Base-by-base conservation (phyloP, 1,140 invertebrate species). In the Drosophila ohnishii region DNA sequence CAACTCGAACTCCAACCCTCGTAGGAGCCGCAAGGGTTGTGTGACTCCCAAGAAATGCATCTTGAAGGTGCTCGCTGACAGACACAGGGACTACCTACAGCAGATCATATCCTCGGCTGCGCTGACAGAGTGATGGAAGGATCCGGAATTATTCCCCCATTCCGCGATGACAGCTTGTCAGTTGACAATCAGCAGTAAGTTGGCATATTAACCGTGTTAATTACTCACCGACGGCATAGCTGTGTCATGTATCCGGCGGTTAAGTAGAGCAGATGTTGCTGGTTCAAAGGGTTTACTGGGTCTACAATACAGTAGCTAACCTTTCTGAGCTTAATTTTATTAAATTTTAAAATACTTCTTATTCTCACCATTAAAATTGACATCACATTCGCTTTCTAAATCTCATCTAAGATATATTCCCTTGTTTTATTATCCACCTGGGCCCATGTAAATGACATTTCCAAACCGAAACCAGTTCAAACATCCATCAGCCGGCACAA, bases 391-490 rank as follows among this genome's bases (percentile, higher is more conserved):
- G 13, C 28, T 6, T n/a, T 32, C 28, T 13, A 16, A 65, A 19
- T n/a, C 34, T 3, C 30, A 39, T 5, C 25, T 22, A 22, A 2
- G 8, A 9, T 14, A 19, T 5, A 13, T 70, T 56, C 32, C 66
- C 32, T 57, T 47, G 47, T 30, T 70, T 70, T 70, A 71, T 50
- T 16, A 3, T 10, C 32, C 65, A 69, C 47, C 61, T 58, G 67
- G 30, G 13, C 13, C 14, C 28, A 70, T 59, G 65, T 50, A 71
- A 71, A 59, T 59, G 51, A 32, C 65, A 71, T 71, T 71, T 71
- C 10, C 35, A 71, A n/a, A 59, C 71, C 71, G 37, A 82, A 82
- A 82, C 79, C 62, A 81, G 79, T 73, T 63, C 74, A 78, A 74
- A 82, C 80, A 81, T 82, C 51, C 75, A 82, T 78, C 63, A 78